Conservation (phyloP, 2,113 vertebrate genomes). For the Labrus mixtus region DNA sequence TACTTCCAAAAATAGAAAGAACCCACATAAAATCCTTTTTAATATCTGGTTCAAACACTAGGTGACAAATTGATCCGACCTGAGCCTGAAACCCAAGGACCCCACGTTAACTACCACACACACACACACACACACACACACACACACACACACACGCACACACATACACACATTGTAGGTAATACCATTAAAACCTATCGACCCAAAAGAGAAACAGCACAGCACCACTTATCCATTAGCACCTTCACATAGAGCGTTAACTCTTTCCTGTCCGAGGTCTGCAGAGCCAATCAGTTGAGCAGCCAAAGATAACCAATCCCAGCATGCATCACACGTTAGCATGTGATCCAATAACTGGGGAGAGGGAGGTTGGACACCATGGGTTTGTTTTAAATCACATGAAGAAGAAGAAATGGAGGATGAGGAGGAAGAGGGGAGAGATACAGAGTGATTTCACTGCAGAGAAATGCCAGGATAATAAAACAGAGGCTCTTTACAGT, state of each 20-base stretch:
- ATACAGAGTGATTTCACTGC: conserved; percentile 48
- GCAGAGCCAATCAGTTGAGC: conserved; percentile 27
- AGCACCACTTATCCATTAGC: conserved; percentile 29
- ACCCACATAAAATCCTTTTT: too few relatives aligned
- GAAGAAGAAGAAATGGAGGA: neutral
- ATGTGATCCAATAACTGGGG: conserved; percentile 47
- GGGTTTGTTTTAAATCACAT: conserved; percentile 46
- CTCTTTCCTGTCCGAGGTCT: conserved; percentile 32
- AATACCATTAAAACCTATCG: neutral
- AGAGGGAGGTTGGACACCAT: conserved; percentile 14
- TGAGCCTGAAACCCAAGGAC: neutral
- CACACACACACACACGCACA: neutral
- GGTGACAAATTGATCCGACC: neutral
- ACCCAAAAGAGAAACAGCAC: too few relatives aligned
- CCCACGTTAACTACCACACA: neutral
- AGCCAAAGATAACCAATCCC: conserved; percentile 57
- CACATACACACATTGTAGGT: neutral
- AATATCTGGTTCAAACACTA: neutral
- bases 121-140: neutral
- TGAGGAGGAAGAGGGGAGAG: neutral
- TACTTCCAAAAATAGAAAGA: too few relatives aligned
- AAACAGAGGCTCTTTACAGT: conserved; percentile 25
- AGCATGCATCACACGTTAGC: conserved; percentile 52
- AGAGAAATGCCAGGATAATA: conserved; percentile 32
- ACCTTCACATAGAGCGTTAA: conserved; percentile 22